Evolutionary conservation across 2,888 invertebrate genomes (phyloP).

Genomic region (Argyresthia goedartella): DNA sequence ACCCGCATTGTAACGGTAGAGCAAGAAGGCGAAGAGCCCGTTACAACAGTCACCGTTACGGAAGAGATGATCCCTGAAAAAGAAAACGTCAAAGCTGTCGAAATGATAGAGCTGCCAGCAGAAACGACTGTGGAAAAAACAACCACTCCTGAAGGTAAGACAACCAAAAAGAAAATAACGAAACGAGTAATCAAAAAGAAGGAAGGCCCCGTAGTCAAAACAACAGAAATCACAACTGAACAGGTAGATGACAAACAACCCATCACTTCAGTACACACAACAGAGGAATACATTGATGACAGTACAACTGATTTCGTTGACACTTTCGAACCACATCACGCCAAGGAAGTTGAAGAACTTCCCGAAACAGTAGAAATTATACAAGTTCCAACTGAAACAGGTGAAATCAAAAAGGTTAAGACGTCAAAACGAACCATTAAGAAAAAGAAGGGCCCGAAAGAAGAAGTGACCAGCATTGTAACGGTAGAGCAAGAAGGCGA

Average conservation of each 20-base stretch:
- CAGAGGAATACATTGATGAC: conserved; percentile 13
- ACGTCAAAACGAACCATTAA: conserved; percentile 46
- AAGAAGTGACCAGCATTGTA: conserved; percentile 48
- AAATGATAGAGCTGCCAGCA: conserved; percentile 12
- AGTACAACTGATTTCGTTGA: neutral
- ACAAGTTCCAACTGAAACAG: conserved; percentile 32
- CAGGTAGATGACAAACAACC: conserved; percentile 31
- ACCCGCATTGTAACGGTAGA: conserved; percentile 21
- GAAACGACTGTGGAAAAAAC: conserved; percentile 6
- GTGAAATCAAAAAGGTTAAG: conserved; percentile 25
- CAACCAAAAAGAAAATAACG: conserved; percentile 10
- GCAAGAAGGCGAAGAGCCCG: conserved; percentile 16
- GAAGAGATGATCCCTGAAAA: conserved; percentile 17
- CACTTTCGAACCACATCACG: neutral
- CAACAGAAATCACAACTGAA: conserved; percentile 27
- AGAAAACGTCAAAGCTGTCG: conserved; percentile 13
- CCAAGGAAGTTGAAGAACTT: conserved; percentile 20
- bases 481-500: conserved; percentile 34
- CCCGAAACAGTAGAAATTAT: conserved; percentile 34
- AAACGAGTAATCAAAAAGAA: neutral
- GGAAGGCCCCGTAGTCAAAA: conserved; percentile 15
- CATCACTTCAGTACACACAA: conserved; percentile 16
- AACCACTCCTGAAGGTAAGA: conserved; percentile 12
- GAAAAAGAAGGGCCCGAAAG: conserved; percentile 39
- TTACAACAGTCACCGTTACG: conserved; percentile 14